Percentiles rank a stretch among this genome's conserved stretches.
These are phyloP conservation scores for Synaphobranchus kaupii DNA, from an alignment of 2,797 vertebrate genomes.

Conservation along the genomic window DNA sequence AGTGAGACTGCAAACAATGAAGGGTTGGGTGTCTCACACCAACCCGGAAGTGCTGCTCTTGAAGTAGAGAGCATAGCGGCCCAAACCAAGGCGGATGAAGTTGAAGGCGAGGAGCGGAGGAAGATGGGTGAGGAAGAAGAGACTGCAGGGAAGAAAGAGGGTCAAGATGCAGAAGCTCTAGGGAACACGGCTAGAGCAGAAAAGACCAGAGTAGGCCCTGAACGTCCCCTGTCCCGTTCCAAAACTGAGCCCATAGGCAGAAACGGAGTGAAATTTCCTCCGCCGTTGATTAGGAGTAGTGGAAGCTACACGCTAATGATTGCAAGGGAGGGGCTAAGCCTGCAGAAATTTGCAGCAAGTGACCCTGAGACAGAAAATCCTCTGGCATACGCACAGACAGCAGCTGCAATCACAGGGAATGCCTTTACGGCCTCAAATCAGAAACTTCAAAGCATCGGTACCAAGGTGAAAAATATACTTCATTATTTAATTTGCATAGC, in stretches of 20 bases:
- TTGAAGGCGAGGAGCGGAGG: background rate
- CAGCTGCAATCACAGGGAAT: background rate
- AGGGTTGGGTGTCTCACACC: background rate
- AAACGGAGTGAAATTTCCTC: constrained; percentile 11
- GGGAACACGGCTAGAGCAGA: constrained; percentile 31
- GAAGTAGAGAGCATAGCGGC: background rate
- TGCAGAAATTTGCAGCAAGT: background rate
- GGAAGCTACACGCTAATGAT: constrained; percentile 4
- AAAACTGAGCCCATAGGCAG: background rate
- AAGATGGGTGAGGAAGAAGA: background rate
- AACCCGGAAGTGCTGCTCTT: background rate
- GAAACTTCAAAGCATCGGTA: background rate
- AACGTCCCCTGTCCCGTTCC: background rate
- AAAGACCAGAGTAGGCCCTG: constrained; percentile 32
- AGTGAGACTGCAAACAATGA: constrained; percentile 3
- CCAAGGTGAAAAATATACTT: constrained; percentile 13
- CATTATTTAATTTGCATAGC: background rate
- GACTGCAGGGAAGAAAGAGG: constrained; percentile 20
- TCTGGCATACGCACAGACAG: background rate
- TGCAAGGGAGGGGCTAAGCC: constrained; percentile 11
- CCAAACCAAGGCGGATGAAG: background rate
- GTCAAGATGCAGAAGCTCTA: background rate
- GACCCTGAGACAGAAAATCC: background rate
- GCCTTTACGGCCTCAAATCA: background rate
- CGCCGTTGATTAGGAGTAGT: background rate